Evolutionary conservation across 2,888 invertebrate genomes (phyloP).

Genomic region (Cheilosia soror): DNA sequence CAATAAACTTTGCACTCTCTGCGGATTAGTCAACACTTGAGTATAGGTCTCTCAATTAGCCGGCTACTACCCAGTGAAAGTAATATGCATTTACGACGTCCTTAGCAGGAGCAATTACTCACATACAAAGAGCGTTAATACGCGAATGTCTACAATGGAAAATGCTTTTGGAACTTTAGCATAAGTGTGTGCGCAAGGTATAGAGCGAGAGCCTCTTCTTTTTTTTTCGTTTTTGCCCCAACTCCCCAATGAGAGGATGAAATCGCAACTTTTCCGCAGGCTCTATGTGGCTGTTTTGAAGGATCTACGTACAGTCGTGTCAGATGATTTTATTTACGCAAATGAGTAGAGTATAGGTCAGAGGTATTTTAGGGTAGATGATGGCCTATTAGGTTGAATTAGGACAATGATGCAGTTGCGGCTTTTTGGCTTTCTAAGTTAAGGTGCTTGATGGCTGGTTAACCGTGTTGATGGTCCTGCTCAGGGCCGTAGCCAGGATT

Average conservation of each 20-base stretch:
- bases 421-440: not conserved
- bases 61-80: constrained; percentile 40
- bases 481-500: too few species aligned
- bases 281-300: not conserved
- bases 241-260: constrained; percentile 15
- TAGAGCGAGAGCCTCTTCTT: constrained; percentile 21
- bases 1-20: constrained; percentile 70
- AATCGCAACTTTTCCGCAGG: constrained; percentile 12
- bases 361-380: not conserved
- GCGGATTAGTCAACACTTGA: constrained; percentile 72
- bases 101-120: constrained; percentile 68
- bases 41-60: constrained; percentile 70
- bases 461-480: not conserved
- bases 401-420: not conserved
- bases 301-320: not conserved
- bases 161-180: constrained; percentile 45
- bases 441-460: not conserved
- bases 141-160: constrained; percentile 69
- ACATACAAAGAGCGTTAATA: constrained; percentile 71
- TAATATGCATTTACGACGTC: constrained; percentile 53
- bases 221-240: constrained; percentile 10
- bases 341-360: constrained; percentile 15
- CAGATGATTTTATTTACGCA: constrained; percentile 13
- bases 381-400: not conserved
- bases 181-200: constrained; percentile 8